Base-by-base conservation (phyloP, 2,113 vertebrate genomes). In the Todiramphus chloris region DNA sequence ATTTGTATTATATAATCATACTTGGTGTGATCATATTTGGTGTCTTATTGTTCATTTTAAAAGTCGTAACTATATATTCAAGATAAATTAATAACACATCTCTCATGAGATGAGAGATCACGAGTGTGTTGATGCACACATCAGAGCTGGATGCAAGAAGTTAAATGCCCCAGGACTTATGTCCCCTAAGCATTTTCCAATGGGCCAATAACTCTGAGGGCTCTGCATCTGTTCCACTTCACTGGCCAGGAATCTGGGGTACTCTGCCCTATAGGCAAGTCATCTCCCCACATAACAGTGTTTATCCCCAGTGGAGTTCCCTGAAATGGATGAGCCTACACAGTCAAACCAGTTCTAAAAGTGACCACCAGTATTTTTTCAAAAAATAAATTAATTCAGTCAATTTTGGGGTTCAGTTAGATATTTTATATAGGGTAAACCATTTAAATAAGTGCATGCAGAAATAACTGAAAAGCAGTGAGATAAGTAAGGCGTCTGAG, bases 121-220 rank as follows among this genome's bases (percentile, higher is more conserved):
- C 4, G 16, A 41, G 13, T 39, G 11, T 9, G 4, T 28, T 81
- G 41, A 62, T 35, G 93, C 16, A 79, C 53, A 20, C 6, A 51
- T 23, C 3, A 2, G 18, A 66, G 50, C 9, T 62, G 62, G 39
- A 62, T 48, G 23, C 19, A 83, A 39, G 37, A 53, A 35, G 2
- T 19, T 53, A 43, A 67, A 90, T 59, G 37, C 17, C 48, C 63
- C 13, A 58, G 35, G 6, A 31, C 23, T 74, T 6, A 2, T 21
- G 10, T 30, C 19, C 37, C 13, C 44, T 0, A 0, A 48, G 9
- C 8, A 16, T 50, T 68, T 87, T 90, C 59, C 5, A 20, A 11
- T 3, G 5, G 43, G 16, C 3, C 44, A 73, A 18, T 7, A 46
- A 4, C 33, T 68, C 74, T 67, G 37, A 66, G 35, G 33, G 33